Evolutionary conservation across 2,888 invertebrate genomes (phyloP).

Genomic region (Drosophila meridiana): DNA sequence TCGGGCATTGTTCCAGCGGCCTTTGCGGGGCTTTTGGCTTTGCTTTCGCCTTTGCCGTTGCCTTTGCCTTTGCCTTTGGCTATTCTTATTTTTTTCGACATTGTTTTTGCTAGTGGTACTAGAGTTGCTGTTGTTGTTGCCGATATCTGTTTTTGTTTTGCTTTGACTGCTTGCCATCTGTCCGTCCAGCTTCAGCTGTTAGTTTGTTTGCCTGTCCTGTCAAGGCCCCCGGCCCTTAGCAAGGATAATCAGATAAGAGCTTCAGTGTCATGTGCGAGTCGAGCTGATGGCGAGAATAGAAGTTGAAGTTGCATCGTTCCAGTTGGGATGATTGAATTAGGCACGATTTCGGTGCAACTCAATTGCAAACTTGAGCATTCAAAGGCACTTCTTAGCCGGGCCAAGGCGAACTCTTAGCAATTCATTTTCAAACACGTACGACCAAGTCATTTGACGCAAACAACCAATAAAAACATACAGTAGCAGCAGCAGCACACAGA

Average conservation of each 20-base stretch:
- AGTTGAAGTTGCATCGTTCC: conserved; percentile 33
- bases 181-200: conserved; percentile 33
- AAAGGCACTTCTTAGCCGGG: neutral
- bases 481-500: conserved; percentile 1
- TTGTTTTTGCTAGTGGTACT: conserved; percentile 23
- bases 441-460: conserved; percentile 27
- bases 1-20: conserved; percentile 37
- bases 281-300: conserved; percentile 69
- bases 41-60: conserved; percentile 33
- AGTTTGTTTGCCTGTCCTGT: conserved; percentile 49
- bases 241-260: conserved; percentile 75
- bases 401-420: conserved; percentile 55
- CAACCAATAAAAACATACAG: conserved; percentile 51
- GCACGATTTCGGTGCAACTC: conserved; percentile 20
- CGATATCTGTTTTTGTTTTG: conserved; percentile 18
- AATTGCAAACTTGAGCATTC: conserved; percentile 7
- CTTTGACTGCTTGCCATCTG: conserved; percentile 65
- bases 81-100: conserved; percentile 37
- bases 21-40: conserved; percentile 37
- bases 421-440: conserved; percentile 48
- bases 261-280: conserved; percentile 72
- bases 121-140: neutral
- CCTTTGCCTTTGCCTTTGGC: conserved; percentile 10
- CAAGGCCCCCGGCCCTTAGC: conserved; percentile 53
- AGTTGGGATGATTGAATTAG: conserved; percentile 35